Evolutionary conservation across 2,797 vertebrate genomes (phyloP).

Genomic region (Hydrocynus forskahlii): DNA sequence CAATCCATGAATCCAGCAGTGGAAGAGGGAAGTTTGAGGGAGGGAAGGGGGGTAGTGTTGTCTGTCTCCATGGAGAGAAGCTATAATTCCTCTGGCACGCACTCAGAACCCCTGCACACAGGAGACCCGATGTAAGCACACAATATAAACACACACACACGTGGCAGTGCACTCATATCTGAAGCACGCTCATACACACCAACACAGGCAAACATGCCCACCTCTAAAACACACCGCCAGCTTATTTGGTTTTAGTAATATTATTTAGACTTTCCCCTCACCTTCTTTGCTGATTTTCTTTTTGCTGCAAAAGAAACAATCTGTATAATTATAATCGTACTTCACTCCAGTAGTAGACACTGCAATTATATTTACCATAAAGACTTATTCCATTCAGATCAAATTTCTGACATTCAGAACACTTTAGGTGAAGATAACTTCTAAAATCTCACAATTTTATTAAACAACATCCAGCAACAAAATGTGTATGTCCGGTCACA

Average conservation of each 20-base stretch:
- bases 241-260: not conserved
- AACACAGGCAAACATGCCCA: not conserved
- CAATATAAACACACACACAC: constrained; percentile 7
- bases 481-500: not conserved
- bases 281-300: constrained; percentile 52
- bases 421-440: too few relatives aligned
- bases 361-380: not conserved
- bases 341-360: not conserved
- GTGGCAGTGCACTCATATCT: constrained; percentile 13
- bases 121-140: constrained; percentile 51
- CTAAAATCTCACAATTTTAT: too few relatives aligned
- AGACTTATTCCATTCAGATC: too few relatives aligned
- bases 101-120: constrained; percentile 54
- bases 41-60: constrained; percentile 20
- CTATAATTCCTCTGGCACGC: constrained; percentile 36
- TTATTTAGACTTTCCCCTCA: constrained; percentile 51
- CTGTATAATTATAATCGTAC: not conserved
- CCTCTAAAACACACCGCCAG: not conserved
- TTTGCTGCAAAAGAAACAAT: constrained; percentile 61
- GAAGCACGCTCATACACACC: not conserved
- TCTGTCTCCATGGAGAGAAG: constrained; percentile 45
- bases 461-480: too few relatives aligned
- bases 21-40: constrained; percentile 17
- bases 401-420: too few relatives aligned
- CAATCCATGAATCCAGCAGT: constrained; percentile 7